Evolutionary conservation across 2,797 vertebrate genomes (phyloP).

Genomic region (Sebastes iracundus): DNA sequence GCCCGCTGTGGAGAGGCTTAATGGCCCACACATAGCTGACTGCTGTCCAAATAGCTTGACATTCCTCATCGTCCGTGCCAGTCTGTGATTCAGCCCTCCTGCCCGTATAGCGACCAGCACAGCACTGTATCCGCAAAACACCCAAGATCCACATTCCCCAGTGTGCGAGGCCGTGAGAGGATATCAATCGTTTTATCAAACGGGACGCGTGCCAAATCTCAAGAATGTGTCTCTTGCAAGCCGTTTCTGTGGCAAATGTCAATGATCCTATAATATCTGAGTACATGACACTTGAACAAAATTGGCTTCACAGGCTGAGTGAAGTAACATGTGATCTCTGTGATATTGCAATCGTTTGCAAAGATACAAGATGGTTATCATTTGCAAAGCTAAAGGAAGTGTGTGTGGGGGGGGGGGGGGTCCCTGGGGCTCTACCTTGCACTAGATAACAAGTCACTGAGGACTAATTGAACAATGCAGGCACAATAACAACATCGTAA

Average conservation of each 20-base stretch:
- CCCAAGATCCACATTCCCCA: background rate
- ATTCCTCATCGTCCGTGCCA: slow-evolving; percentile 10
- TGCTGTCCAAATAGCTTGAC: slow-evolving; percentile 6
- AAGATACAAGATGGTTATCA: background rate
- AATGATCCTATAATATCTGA: background rate
- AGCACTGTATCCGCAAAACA: background rate
- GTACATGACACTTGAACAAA: background rate
- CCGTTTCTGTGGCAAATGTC: background rate
- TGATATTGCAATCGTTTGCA: background rate
- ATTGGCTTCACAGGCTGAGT: background rate
- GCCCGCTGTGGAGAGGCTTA: background rate
- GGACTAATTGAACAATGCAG: background rate
- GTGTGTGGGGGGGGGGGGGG: background rate
- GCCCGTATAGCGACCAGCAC: slow-evolving; percentile 11
- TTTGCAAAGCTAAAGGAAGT: background rate
- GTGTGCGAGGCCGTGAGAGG: background rate
- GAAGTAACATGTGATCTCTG: background rate
- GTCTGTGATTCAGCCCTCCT: slow-evolving; percentile 4
- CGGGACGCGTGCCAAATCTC: background rate
- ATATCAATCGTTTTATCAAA: background rate
- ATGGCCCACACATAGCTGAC: slow-evolving; percentile 1
- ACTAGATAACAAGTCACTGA: background rate
- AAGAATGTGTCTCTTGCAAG: background rate
- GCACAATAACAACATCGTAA: background rate
- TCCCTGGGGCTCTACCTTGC: background rate